Evolutionary conservation across 2,113 vertebrate genomes (phyloP).

Genomic region (Coreoperca whiteheadi): DNA sequence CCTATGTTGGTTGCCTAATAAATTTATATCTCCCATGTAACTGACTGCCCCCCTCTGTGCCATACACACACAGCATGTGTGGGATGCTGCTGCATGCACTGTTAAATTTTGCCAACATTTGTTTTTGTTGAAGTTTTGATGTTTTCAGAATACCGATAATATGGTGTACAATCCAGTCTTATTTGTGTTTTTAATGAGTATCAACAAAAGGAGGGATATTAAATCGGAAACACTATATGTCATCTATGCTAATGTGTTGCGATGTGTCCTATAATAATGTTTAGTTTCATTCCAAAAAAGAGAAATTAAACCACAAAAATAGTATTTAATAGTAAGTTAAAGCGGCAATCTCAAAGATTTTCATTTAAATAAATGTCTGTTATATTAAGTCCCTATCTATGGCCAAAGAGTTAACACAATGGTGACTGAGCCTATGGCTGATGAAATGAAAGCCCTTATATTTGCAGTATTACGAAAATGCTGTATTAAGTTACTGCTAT

Average conservation of each 20-base stretch:
- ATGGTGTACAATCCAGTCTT: neutral
- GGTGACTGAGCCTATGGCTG: too few species aligned
- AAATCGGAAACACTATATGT: neutral
- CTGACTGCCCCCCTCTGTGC: neutral
- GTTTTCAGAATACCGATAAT: neutral
- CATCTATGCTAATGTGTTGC: neutral
- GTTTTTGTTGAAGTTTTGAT: too few species aligned
- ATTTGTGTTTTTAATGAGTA: neutral
- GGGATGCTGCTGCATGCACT: neutral
- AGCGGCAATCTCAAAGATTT: too few species aligned
- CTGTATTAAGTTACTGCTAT: too few species aligned
- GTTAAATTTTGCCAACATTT: neutral
- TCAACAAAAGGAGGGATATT: neutral
- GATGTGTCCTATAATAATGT: neutral
- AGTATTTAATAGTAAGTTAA: neutral
- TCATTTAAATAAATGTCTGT: too few species aligned
- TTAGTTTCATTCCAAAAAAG: neutral
- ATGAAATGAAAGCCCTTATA: too few species aligned
- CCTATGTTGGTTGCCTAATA: conserved; percentile 22
- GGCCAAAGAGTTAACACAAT: too few species aligned
- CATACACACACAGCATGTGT: neutral
- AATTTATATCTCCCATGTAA: conserved; percentile 37
- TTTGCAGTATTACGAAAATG: too few species aligned
- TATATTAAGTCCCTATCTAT: too few species aligned
- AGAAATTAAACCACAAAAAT: neutral